Evolutionary conservation across 2,888 invertebrate species (phyloP).

Genomic region (Leptopilina drosophilae): DNA sequence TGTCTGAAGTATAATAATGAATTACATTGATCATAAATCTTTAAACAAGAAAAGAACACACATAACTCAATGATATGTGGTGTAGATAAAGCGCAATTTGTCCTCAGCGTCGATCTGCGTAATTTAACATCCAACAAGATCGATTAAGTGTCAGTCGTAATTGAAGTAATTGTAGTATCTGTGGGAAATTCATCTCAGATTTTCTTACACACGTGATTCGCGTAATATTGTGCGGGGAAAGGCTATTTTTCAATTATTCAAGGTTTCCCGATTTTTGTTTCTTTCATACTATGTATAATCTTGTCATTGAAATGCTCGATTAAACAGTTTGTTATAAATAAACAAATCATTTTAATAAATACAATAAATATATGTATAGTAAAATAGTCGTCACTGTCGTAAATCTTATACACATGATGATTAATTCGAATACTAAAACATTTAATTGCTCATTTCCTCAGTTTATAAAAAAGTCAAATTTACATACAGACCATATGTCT

Average conservation of each 20-base stretch:
- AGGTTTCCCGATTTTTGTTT: conserved; percentile 35
- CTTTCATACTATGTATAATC: not conserved
- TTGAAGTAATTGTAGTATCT: conserved; percentile 37
- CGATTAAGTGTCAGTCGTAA: conserved; percentile 40
- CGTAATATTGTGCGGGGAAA: conserved; percentile 10
- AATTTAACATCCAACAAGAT: conserved; percentile 36
- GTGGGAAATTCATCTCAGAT: conserved; percentile 38
- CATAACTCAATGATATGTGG: conserved; percentile 26
- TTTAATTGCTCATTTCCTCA: conserved; percentile 27
- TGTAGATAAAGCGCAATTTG: conserved; percentile 38
- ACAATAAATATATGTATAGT: not conserved
- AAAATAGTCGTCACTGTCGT: conserved; percentile 21
- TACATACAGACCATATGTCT: not conserved
- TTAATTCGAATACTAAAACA: conserved; percentile 24
- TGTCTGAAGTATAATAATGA: not conserved
- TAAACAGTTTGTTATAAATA: conserved; percentile 16
- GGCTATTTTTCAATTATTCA: conserved; percentile 29
- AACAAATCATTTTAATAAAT: conserved; percentile 34
- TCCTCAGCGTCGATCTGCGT: conserved; percentile 35
- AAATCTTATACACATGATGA: conserved; percentile 8
- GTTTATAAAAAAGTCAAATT: conserved; percentile 33
- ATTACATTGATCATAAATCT: conserved; percentile 33
- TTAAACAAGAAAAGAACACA: conserved; percentile 13
- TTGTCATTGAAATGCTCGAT: conserved; percentile 2
- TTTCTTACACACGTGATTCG: conserved; percentile 17